Base-by-base conservation (phyloP, 1,140 invertebrate species). In the Manduca sexta region DNA sequence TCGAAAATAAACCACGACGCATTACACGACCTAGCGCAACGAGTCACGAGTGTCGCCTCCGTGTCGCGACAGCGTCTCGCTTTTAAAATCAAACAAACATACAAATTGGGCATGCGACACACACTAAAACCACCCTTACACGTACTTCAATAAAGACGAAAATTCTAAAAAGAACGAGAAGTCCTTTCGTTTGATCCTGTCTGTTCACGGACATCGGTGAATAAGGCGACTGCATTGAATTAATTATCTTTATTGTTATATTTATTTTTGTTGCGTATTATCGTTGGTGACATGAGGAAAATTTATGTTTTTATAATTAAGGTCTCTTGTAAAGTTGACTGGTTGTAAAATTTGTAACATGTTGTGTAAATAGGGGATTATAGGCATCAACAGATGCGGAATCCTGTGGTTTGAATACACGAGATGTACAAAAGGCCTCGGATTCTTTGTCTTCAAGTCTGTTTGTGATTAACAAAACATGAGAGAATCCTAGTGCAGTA, bases 21-120 rank as follows among this genome's bases (percentile, higher is more conserved):
- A 26, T 26, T 26, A 49, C 52, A 17, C 37, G 52, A 45, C 42
- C 52, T 49, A 55, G 33, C 52, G 34, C 43, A 55, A 41, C 52
- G 46, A 55, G n/a, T 53, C 52, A 53, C 37, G 29, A 33, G 41
- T 39, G 52, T 53, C 52, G 52, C 52, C 52, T 44, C 31, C 26
- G 11, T 29, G 46, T 33, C 52, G 46, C 35, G 46, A 45, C 47
- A 11, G 26, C 41, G 18, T 43, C 41, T 38, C 8, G 29, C 15
- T 37, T 33, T 37, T 29, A 7, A 16, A 41, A 16, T 34, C 15
- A 45, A 45, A 45, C 18, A 45, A 45, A 34, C 30, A 16, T 17
- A 35, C 30, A 17, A 30, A 30, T 30, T 31, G 7, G 8, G 14
- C 14, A 6, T n/a, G n/a, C 10, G 15, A 34, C n/a, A 15, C 31